Conservation (phyloP, 2,113 vertebrate genomes). For the Malurus cyaneus region DNA sequence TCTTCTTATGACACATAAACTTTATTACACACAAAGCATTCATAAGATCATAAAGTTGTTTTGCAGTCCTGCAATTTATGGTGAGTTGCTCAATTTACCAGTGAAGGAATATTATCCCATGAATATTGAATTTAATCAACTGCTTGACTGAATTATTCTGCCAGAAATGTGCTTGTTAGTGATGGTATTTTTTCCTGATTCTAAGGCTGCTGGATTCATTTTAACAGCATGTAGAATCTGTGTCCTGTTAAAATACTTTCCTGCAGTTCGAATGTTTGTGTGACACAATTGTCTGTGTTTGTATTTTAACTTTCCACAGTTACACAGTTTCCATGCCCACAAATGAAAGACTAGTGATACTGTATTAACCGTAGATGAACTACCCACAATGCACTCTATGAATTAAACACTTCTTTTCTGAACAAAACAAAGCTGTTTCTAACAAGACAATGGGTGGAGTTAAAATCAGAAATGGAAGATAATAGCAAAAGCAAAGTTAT, state of each 20-base stretch:
- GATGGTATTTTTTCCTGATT: not conserved
- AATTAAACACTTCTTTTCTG: not conserved
- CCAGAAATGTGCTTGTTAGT: conserved; percentile 25
- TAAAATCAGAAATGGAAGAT: not conserved
- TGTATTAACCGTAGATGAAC: not conserved
- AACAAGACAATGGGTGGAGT: not conserved
- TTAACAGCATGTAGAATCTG: not conserved
- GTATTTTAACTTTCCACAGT: not conserved
- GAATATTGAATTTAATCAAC: not conserved
- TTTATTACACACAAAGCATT: not conserved
- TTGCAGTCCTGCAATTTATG: not conserved
- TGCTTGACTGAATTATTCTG: not conserved
- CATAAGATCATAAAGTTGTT: not conserved
- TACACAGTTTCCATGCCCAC: not conserved
- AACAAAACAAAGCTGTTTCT: not conserved
- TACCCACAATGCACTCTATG: not conserved
- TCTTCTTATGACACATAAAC: not conserved
- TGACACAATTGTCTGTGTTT: conserved; percentile 31
- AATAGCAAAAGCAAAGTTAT: not conserved
- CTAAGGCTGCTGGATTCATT: not conserved
- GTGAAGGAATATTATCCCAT: not conserved
- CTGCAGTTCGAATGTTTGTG: conserved; percentile 9
- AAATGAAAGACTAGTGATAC: not conserved
- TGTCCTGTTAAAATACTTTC: conserved; percentile 21
- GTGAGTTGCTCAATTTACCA: not conserved